phyloP scores from a whole-genome alignment of 92 coral and sea anemone genomes.

The Palythoa grandis region DNA sequence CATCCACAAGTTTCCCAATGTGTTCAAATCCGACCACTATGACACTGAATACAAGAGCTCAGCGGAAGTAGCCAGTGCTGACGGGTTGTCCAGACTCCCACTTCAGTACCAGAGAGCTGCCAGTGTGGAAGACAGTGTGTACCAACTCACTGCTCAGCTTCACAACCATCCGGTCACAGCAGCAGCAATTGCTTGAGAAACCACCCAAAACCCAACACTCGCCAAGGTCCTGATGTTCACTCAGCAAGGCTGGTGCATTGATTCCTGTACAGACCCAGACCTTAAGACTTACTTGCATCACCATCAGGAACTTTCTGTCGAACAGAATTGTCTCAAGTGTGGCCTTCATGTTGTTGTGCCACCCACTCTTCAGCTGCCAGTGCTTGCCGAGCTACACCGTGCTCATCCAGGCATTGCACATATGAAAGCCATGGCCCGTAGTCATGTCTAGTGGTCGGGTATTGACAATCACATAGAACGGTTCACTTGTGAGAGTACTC shows the following conservation, averaged over 20 bases:
- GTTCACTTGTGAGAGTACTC: no score
- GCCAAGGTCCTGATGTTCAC: conserved; percentile 31
- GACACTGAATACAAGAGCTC: no score
- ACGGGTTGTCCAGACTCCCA: no score
- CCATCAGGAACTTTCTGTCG: background rate
- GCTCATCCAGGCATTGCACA: no score
- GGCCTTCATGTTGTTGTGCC: conserved; percentile 51
- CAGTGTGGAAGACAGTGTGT: conserved; percentile 47
- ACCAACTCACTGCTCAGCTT: conserved; percentile 25
- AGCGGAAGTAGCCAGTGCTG: no score
- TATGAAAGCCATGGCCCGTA: no score
- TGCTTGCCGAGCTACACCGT: no score
- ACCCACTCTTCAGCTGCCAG: conserved; percentile 3
- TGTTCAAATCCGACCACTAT: background rate
- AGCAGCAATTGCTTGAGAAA: conserved; percentile 42
- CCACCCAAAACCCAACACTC: background rate
- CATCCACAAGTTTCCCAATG: no score
- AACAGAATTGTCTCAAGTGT: conserved; percentile 48
- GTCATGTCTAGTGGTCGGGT: no score
- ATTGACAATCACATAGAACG: no score
- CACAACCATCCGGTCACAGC: conserved; percentile 43
- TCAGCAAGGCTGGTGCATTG: background rate
- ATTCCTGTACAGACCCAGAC: conserved; percentile 23
- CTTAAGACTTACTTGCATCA: background rate
- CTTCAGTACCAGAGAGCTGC: background rate